Percentiles rank a stretch among this genome's conserved stretches.
Evolutionary conservation across 2,113 vertebrate genomes (phyloP).

Genomic region (Callospermophilus lateralis): DNA sequence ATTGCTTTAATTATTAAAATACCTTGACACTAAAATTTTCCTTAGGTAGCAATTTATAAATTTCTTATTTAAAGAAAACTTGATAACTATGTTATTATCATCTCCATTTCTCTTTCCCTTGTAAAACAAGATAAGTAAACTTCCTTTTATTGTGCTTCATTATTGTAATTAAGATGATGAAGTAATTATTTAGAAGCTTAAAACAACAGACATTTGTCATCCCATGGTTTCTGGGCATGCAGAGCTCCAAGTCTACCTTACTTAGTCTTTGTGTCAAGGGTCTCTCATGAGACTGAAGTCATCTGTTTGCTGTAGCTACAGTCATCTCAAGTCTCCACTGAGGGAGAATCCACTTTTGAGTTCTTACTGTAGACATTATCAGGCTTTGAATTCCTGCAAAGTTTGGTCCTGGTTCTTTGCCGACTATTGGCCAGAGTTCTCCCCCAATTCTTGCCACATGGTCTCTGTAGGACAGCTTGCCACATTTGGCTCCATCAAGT

Average conservation of each 20-base stretch:
- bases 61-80: neutral
- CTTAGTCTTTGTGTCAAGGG: neutral
- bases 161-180: constrained; percentile 5
- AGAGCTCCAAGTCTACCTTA: neutral
- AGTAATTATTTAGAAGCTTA: neutral
- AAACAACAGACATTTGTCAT: neutral
- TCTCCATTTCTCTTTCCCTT: neutral
- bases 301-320: neutral
- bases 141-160: neutral
- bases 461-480: neutral
- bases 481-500: neutral
- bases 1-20: constrained; percentile 52
- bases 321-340: neutral
- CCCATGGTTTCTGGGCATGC: neutral
- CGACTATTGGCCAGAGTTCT: neutral
- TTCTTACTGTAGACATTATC: neutral
- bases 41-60: neutral
- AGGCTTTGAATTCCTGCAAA: neutral
- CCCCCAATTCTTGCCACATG: neutral
- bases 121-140: neutral
- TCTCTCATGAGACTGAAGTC: neutral
- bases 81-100: neutral
- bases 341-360: neutral
- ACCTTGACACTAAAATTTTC: neutral
- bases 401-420: neutral